Evolutionary conservation across 1,140 invertebrate species (phyloP).

Genomic region (Drosophila novamexicana): DNA sequence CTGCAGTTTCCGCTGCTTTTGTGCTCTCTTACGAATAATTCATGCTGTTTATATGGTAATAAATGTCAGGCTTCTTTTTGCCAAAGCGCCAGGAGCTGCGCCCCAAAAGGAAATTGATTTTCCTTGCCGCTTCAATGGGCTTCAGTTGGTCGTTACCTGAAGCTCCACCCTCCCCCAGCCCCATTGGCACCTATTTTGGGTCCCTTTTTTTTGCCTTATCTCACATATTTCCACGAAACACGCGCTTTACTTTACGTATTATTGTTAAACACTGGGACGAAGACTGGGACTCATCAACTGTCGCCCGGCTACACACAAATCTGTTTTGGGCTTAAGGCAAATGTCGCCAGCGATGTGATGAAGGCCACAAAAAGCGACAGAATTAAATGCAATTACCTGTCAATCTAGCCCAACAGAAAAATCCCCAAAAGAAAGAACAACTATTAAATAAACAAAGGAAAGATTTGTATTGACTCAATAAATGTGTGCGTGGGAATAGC

Average conservation of each 20-base stretch:
- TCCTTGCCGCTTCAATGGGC: conserved; percentile 60
- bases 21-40: conserved; percentile 56
- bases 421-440: conserved; percentile 11
- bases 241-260: conserved; percentile 38
- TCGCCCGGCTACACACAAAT: conserved; percentile 43
- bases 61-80: conserved; percentile 72
- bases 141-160: conserved; percentile 7
- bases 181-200: not conserved
- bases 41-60: conserved; percentile 77
- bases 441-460: conserved; percentile 24
- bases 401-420: conserved; percentile 22
- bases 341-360: conserved; percentile 39
- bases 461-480: conserved; percentile 9
- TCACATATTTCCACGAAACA: conserved; percentile 33
- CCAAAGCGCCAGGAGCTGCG: conserved; percentile 13
- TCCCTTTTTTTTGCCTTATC: conserved; percentile 11
- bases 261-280: conserved; percentile 12
- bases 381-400: conserved; percentile 61
- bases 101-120: conserved; percentile 73
- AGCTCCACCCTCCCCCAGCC: not conserved
- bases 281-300: conserved; percentile 48
- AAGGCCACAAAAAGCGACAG: conserved; percentile 24
- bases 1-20: conserved; percentile 67
- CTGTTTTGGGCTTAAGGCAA: conserved; percentile 45
- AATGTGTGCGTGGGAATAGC: not conserved